Evolutionary conservation across 2,888 invertebrate species (phyloP).

Genomic region (Amphipyra berbera): DNA sequence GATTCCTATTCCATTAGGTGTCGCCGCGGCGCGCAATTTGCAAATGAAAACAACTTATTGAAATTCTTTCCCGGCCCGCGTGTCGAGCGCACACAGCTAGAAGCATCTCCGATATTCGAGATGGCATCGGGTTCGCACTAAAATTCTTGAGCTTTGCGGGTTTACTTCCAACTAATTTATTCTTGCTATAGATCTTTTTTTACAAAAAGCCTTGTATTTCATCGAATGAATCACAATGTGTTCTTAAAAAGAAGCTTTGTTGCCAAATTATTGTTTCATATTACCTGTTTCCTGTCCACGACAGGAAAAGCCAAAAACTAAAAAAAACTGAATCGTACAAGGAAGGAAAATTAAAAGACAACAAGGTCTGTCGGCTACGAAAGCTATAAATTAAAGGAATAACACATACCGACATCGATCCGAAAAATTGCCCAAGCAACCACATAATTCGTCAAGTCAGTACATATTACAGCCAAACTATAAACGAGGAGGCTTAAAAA

Average conservation of each 20-base stretch:
- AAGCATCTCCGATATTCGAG: constrained; percentile 75
- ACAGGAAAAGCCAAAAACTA: constrained; percentile 3
- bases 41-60: constrained; percentile 90
- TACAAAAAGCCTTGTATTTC: neutral
- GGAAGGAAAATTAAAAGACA: constrained; percentile 31
- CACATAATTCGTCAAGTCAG: constrained; percentile 62
- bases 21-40: constrained; percentile 87
- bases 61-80: constrained; percentile 85
- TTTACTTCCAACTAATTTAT: constrained; percentile 38
- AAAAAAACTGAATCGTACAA: constrained; percentile 30
- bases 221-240: neutral
- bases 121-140: constrained; percentile 70
- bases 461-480: constrained; percentile 68
- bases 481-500: constrained; percentile 69
- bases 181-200: neutral
- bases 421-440: constrained; percentile 55
- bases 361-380: constrained; percentile 17
- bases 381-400: constrained; percentile 29
- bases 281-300: constrained; percentile 21
- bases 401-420: constrained; percentile 32
- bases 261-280: constrained; percentile 16
- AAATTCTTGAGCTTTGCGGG: constrained; percentile 59
- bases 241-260: constrained; percentile 9
- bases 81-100: constrained; percentile 66
- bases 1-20: constrained; percentile 88